Conservation (phyloP, 2,113 vertebrate genomes). For the Anolis sagrei region DNA sequence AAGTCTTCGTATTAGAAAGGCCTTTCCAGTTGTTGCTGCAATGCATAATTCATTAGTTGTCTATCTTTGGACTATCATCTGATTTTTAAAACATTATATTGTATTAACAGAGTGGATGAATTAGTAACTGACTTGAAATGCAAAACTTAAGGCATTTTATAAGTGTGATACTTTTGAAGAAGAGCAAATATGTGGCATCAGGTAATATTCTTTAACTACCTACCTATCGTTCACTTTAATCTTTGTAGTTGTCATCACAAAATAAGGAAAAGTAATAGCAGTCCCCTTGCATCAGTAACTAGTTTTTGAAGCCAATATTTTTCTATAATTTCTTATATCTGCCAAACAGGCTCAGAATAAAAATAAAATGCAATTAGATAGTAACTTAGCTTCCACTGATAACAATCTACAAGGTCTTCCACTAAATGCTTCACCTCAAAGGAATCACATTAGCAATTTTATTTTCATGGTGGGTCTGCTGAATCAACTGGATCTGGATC, state of each 20-base stretch:
- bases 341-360: not conserved
- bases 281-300: not conserved
- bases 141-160: not conserved
- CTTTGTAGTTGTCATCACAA: not conserved
- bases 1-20: not conserved
- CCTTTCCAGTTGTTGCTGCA: not conserved
- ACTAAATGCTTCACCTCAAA: not conserved
- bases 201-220: not conserved
- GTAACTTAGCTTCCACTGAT: not conserved
- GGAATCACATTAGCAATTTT: not conserved
- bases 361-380: slow-evolving; percentile 16
- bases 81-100: not conserved
- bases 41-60: not conserved
- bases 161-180: not conserved
- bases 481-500: too few relatives aligned
- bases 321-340: not conserved
- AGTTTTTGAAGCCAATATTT: not conserved
- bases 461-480: not conserved
- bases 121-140: not conserved
- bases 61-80: not conserved
- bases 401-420: not conserved
- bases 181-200: not conserved
- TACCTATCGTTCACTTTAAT: not conserved
- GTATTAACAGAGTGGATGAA: not conserved
- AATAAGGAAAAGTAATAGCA: not conserved